Conservation (phyloP, 2,113 vertebrate species). For the Larimichthys polyactis region DNA sequence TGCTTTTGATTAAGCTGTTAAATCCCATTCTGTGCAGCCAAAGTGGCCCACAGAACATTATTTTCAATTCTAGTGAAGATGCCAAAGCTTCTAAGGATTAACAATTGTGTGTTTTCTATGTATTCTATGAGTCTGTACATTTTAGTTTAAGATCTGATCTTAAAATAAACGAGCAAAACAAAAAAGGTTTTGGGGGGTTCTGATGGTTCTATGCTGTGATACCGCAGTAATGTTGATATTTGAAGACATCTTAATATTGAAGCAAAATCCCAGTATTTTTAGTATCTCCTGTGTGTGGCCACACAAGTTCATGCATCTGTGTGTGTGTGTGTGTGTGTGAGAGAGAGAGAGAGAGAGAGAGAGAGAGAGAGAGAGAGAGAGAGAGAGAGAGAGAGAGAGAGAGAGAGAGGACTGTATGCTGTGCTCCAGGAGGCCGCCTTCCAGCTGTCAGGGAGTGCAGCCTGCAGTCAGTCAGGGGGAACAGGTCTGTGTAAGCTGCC, state of each 20-base stretch:
- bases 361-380: background rate
- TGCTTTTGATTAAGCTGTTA: no score
- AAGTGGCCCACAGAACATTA: background rate
- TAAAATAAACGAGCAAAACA: no score
- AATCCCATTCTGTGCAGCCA: no score
- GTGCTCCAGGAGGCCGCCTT: constrained; percentile 61
- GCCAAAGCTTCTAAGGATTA: background rate
- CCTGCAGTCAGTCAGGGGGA: constrained; percentile 77
- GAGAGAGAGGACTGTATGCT: constrained; percentile 4
- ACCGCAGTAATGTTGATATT: background rate
- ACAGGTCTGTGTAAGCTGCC: constrained; percentile 77
- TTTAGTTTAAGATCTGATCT: background rate
- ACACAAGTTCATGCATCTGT: constrained; percentile 19
- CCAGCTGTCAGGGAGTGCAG: constrained; percentile 77
- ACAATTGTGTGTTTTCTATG: background rate
- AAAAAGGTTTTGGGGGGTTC: no score
- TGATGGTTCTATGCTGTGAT: background rate
- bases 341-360: background rate
- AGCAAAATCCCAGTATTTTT: constrained; percentile 4
- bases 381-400: background rate
- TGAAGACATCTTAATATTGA: constrained; percentile 27
- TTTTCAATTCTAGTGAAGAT: background rate
- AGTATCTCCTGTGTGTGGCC: constrained; percentile 1
- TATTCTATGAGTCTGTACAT: background rate
- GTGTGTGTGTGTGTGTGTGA: background rate